A percentile compares a stretch with the other conserved stretches of the same genome.
These are phyloP conservation scores for Muschampia plurimacula DNA, from an alignment of 2,888 invertebrate species.

Conservation along the genomic window DNA sequence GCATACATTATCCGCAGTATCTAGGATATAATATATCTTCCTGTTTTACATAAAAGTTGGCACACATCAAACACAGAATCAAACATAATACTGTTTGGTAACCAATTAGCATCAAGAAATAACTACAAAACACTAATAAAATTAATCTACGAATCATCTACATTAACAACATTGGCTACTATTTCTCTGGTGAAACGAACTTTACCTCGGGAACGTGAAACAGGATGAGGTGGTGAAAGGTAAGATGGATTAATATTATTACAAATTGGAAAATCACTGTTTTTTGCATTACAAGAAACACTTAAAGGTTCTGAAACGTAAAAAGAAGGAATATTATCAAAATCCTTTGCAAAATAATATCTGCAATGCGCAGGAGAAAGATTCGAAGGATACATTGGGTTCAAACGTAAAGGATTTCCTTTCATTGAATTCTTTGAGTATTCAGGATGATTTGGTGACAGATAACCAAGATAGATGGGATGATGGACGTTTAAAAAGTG, in stretches of 20 bases:
- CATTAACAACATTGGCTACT: conserved; percentile 51
- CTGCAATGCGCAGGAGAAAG: conserved; percentile 32
- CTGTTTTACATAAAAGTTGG: conserved; percentile 19
- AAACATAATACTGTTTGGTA: conserved; percentile 40
- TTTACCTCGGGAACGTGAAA: conserved; percentile 39
- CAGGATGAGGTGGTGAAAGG: conserved; percentile 21
- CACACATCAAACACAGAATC: conserved; percentile 33
- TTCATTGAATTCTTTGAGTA: background rate
- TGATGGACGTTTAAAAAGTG: conserved; percentile 7
- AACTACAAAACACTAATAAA: conserved; percentile 21
- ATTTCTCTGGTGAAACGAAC: conserved; percentile 55
- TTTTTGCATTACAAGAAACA: background rate
- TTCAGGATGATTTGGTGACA: conserved; percentile 15
- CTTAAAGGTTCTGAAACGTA: background rate
- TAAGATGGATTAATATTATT: conserved; percentile 11
- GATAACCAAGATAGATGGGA: conserved; percentile 10
- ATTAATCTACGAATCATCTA: conserved; percentile 38
- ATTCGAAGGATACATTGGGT: conserved; percentile 17
- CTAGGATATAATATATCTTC: background rate
- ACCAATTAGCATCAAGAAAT: conserved; percentile 37
- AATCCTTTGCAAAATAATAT: conserved; percentile 4
- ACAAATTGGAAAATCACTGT: background rate
- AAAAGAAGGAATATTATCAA: background rate
- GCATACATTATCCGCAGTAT: background rate
- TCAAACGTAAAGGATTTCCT: conserved; percentile 17